These are phyloP conservation scores for Brachyhypopomus occidentalis DNA, from an alignment of 2,113 vertebrate genomes.

Conservation along the genomic window DNA sequence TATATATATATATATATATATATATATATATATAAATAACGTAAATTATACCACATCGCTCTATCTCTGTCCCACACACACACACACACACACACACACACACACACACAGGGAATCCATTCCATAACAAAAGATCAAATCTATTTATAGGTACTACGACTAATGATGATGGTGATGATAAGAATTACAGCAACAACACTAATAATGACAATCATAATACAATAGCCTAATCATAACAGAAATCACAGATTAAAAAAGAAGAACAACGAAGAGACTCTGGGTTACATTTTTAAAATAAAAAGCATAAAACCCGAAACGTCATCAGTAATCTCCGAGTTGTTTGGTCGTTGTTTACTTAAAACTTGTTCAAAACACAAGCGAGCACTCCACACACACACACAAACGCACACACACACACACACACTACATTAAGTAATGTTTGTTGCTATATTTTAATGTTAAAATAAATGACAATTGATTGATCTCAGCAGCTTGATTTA, in stretches of 20 bases:
- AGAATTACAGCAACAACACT: background rate
- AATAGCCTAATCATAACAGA: background rate
- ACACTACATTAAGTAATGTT: background rate
- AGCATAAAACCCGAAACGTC: background rate
- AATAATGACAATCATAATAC: background rate
- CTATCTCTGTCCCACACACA: constrained; percentile 12
- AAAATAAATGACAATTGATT: background rate
- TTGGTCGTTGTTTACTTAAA: background rate
- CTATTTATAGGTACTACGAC: background rate
- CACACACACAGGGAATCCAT: background rate
- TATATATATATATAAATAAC: background rate
- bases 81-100: background rate
- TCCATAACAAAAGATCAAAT: background rate
- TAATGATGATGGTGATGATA: too few species aligned
- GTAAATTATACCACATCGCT: too few species aligned
- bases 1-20: background rate
- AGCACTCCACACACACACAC: background rate
- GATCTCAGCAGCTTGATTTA: background rate
- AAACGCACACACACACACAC: background rate
- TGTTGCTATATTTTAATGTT: background rate
- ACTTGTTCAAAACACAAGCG: background rate
- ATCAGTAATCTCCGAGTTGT: background rate
- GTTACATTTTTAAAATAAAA: constrained; percentile 2
- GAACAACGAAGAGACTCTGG: background rate
- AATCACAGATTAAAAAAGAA: background rate